phyloP scores from a whole-genome alignment of 2,113 vertebrate species.

The Poicephalus meyeri region DNA sequence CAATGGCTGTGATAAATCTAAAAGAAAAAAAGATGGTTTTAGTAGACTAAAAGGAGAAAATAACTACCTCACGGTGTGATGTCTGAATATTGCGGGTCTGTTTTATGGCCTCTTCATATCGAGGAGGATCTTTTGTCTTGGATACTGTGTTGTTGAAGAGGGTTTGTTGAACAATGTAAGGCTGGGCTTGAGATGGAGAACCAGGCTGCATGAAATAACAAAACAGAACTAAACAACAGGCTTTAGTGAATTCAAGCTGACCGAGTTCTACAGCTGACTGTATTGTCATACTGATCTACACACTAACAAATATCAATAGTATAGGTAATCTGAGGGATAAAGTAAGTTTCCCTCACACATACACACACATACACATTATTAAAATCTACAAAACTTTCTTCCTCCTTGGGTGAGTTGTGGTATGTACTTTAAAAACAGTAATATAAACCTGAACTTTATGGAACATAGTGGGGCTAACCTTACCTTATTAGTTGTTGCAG shows the following conservation, averaged over 20 bases:
- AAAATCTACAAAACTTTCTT: background rate
- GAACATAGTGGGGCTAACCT: background rate
- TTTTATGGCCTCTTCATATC: conserved; percentile 96
- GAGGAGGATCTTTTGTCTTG: conserved; percentile 90
- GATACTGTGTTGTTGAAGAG: conserved; percentile 77
- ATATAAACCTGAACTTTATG: background rate
- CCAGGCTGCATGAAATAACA: conserved; percentile 68
- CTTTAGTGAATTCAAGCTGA: background rate
- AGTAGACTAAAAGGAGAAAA: background rate
- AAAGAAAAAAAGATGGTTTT: background rate
- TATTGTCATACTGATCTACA: background rate
- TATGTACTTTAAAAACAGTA: background rate
- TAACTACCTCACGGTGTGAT: conserved; percentile 79
- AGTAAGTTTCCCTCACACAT: background rate
- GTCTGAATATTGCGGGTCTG: conserved; percentile 86
- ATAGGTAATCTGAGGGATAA: background rate
- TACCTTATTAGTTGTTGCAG: conserved; percentile 82
- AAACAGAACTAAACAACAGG: background rate
- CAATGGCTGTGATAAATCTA: background rate
- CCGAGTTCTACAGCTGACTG: background rate
- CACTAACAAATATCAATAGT: background rate
- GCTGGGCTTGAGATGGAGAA: conserved; percentile 77
- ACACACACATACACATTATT: background rate
- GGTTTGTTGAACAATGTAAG: conserved; percentile 77
- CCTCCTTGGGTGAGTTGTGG: background rate